Conservation (phyloP, 1,140 invertebrate species). For the Steinernema feltiae region DNA sequence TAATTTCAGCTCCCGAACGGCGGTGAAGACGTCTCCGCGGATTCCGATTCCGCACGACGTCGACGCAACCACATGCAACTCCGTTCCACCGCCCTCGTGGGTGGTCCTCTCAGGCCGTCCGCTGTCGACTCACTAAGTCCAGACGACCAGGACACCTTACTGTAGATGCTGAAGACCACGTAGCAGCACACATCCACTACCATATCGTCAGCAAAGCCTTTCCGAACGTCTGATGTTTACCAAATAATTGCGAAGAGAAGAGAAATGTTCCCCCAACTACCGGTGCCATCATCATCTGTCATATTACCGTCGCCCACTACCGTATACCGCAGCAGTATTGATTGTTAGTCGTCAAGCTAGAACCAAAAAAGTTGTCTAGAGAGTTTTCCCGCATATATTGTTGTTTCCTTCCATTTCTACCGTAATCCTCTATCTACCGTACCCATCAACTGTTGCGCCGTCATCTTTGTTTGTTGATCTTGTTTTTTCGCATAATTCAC, state of each 20-base stretch:
- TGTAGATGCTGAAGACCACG: not conserved
- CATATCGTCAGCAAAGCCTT: slow-evolving; percentile 15
- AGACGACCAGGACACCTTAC: not conserved
- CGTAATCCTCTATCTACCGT: too few relatives aligned
- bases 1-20: not conserved
- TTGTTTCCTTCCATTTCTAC: too few relatives aligned
- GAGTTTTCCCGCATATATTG: too few relatives aligned
- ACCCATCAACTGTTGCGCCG: too few relatives aligned
- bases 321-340: too few relatives aligned
- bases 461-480: too few relatives aligned
- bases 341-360: too few relatives aligned
- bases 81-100: not conserved
- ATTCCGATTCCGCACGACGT: not conserved
- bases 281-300: too few relatives aligned
- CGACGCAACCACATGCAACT: slow-evolving; percentile 6
- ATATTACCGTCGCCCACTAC: too few relatives aligned
- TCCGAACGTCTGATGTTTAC: not conserved
- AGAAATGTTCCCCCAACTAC: slow-evolving; percentile 14
- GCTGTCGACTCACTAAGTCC: not conserved
- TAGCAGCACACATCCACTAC: not conserved
- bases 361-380: too few relatives aligned
- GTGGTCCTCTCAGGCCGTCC: not conserved
- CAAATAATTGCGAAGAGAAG: not conserved
- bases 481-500: too few relatives aligned
- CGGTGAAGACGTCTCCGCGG: not conserved